Base-by-base conservation (phyloP, 2,888 invertebrate genomes). In the Ditula angustiorana region DNA sequence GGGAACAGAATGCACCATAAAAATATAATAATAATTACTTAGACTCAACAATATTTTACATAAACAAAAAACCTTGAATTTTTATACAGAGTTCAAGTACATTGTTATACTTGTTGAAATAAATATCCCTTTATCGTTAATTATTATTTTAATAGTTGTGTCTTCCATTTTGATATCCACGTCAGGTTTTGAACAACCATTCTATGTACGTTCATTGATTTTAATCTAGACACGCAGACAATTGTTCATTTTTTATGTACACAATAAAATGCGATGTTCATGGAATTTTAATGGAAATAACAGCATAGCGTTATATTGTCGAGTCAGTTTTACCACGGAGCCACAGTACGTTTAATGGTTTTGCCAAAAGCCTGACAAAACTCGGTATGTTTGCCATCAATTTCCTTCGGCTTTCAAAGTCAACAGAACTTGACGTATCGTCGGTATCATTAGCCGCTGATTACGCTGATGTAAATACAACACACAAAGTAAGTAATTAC, bases 221-320 rank as follows among this genome's bases (percentile, higher is more conserved):
- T 58, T 47, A n/a, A 64, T 64, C 64, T 26, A 46, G 8, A 35
- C 53, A 59, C 52, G 35, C 41, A 35, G 13, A 28, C 35, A 58
- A 64, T 59, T 58, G 64, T 64, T 47, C 35, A 37, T 37, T 33
- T 61, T 64, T 64, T 64, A 64, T 64, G 21, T 21, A 8, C 33
- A 57, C 57, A 57, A 58, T 44, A 63, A 57, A 50, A 52, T 23
- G 7, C 21, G 11, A 47, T 28, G 37, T 21, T 13, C 57, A 44
- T 44, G 37, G 44, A 41, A 52, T 44, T 24, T 46, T 50, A 63
- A 63, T 62, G 37, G 19, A 11, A 57, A 52, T 33, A 30, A 33
- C 2, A 24, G 46, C 24, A 23, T 52, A 33, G 28, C 26, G 1
- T 28, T 11, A 49, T 28, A 16, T 28, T 28, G 49, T 49, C 3